Percentiles rank a stretch among this genome's conserved stretches.
Evolutionary conservation across 2,888 invertebrate species (phyloP).

Genomic region (Gisinianus flammeolus): DNA sequence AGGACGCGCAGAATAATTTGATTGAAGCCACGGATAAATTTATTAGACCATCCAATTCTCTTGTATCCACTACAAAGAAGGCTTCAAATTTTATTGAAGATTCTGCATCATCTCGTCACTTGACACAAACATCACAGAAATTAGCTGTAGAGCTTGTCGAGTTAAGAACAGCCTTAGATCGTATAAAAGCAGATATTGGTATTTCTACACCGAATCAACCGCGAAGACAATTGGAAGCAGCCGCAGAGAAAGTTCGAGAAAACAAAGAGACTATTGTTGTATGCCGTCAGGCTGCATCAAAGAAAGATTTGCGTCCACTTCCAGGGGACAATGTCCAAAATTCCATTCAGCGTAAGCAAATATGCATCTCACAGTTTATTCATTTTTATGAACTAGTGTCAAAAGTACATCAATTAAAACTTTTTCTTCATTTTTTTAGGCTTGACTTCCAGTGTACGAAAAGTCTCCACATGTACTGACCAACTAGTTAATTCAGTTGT

Average conservation of each 20-base stretch:
- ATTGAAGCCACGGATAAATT: conserved; percentile 57
- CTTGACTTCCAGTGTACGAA: conserved; percentile 71
- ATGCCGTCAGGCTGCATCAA: conserved; percentile 76
- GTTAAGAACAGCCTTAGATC: conserved; percentile 67
- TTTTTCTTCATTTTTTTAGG: no score
- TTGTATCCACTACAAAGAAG: conserved; percentile 56
- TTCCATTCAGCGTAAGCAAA: conserved; percentile 59
- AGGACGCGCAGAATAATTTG: conserved; percentile 50
- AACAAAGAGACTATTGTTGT: conserved; percentile 83
- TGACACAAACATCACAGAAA: conserved; percentile 69
- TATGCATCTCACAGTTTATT: no score
- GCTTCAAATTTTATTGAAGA: conserved; percentile 56
- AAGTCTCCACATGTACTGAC: conserved; percentile 81
- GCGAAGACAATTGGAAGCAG: conserved; percentile 80
- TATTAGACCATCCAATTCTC: conserved; percentile 54
- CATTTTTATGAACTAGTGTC: no score
- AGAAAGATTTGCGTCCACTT: conserved; percentile 75
- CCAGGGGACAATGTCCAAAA: conserved; percentile 77
- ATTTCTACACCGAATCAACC: conserved; percentile 57
- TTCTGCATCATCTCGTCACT: conserved; percentile 62
- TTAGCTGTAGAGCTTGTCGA: conserved; percentile 72
- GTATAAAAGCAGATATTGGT: conserved; percentile 77
- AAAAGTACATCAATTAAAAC: no score
- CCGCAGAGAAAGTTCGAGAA: conserved; percentile 79
- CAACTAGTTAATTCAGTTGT: conserved; percentile 85